Evolutionary conservation across 2,797 vertebrate genomes (phyloP).

Genomic region (Anas flavirostris): DNA sequence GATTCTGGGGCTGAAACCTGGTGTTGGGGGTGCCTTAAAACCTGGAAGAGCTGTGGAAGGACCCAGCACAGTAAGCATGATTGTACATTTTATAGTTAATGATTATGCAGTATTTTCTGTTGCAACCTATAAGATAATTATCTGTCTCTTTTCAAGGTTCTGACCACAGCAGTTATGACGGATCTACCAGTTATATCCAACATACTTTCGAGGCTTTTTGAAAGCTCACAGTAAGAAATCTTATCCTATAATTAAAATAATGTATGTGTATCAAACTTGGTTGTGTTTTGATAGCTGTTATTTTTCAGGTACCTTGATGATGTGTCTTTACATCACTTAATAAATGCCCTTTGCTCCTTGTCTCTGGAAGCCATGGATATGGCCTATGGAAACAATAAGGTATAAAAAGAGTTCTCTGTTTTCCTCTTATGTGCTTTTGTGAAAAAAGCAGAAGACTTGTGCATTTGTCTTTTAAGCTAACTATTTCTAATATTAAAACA

Average conservation of each 20-base stretch:
- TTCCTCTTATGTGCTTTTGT: background rate
- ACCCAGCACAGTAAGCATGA: constrained; percentile 91
- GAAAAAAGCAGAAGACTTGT: background rate
- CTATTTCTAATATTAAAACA: background rate
- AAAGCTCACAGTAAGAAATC: constrained; percentile 96
- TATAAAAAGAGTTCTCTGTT: constrained; percentile 54
- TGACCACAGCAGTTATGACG: constrained; percentile 99
- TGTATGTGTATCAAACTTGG: background rate
- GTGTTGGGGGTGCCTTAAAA: constrained; percentile 92
- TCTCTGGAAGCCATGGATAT: constrained; percentile 99
- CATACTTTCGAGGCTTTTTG: constrained; percentile 96
- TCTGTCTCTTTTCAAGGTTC: constrained; percentile 82
- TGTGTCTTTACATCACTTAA: constrained; percentile 97
- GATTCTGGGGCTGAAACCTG: constrained; percentile 98
- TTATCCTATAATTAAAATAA: constrained; percentile 23
- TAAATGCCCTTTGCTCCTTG: constrained; percentile 97
- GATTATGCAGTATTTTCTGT: background rate
- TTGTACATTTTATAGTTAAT: background rate
- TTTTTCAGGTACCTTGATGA: constrained; percentile 94
- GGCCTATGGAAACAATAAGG: constrained; percentile 99
- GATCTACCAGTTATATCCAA: constrained; percentile 96
- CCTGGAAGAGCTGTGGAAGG: constrained; percentile 96
- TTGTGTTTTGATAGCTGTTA: constrained; percentile 58
- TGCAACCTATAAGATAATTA: background rate
- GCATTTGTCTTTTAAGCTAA: background rate